Evolutionary conservation across 2,113 vertebrate species (phyloP).

Genomic region (Hippocampus zosterae): DNA sequence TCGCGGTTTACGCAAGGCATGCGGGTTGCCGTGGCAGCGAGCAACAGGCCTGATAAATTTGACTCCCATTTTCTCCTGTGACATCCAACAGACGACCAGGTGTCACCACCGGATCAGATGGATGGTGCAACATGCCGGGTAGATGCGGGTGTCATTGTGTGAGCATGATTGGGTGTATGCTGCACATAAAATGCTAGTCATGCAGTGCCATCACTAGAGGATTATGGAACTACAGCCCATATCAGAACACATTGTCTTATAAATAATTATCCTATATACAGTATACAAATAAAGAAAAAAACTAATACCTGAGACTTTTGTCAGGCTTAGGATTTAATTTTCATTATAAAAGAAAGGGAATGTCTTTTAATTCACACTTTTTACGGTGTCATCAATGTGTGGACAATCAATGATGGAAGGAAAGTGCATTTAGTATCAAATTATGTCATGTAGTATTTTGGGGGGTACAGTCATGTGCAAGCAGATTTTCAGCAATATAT

Average conservation of each 20-base stretch:
- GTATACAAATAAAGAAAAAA: neutral
- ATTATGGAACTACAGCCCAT: conserved; percentile 10
- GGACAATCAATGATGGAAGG: too few species aligned
- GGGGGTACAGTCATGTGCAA: neutral
- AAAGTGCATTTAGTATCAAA: too few species aligned
- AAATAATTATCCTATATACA: neutral
- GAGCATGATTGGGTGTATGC: neutral
- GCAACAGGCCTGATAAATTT: conserved; percentile 50
- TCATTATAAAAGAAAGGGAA: too few species aligned
- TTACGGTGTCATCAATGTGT: too few species aligned
- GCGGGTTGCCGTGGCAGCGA: conserved; percentile 18
- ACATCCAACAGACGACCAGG: conserved; percentile 46
- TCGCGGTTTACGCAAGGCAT: neutral
- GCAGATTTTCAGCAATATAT: neutral
- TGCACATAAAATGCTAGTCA: conserved; percentile 21
- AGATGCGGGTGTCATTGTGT: conserved; percentile 15
- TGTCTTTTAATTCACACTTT: too few species aligned
- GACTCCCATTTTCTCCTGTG: conserved; percentile 46
- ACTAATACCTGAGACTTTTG: neutral
- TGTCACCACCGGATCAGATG: conserved; percentile 40
- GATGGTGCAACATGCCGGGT: conserved; percentile 11
- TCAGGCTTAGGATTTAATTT: neutral
- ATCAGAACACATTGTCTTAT: conserved; percentile 11
- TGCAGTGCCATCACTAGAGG: conserved; percentile 5
- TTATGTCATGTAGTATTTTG: too few species aligned